Evolutionary conservation across 2,113 vertebrate species (phyloP), one percentile per base, ranked within the genome.

Genomic region (Myrmophylax atrothorax): DNA sequence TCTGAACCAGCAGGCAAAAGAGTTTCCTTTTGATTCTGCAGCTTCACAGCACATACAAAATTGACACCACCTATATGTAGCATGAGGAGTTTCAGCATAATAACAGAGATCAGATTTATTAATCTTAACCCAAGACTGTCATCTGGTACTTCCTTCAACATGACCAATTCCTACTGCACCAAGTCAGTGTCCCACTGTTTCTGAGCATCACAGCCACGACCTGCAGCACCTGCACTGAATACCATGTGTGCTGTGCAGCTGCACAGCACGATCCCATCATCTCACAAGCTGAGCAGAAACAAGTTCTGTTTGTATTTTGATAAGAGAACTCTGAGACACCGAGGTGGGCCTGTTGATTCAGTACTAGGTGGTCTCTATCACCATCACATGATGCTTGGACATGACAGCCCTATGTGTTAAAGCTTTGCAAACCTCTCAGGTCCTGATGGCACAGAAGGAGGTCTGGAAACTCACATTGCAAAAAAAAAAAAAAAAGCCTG

Each of bases 31-130:
- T 3, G 1, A 31, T 75, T 78, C 93, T 74, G 58, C 42, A 58
- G 49, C 72, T 85, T 84, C 4, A 1, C 79, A 78, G n/a, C 53
- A 66, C 6, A 11, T 10, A 58, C 9, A n/a, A 12, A 72, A 87
- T 67, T 7, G 12, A 66, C 42, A 14, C 12, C 0, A 5, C 40
- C 58, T 49, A 66, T 59, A 80, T 60, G 24, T 28, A 76, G 53
- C 37, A 60, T 2, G 15, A 40, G 26, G 31, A 72, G 17, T 25
- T 75, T 50, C 7, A 1, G 28, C 67, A 60, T 40, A 64, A 38
- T n/a, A 90, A 63, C 14, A 72, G 28, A 76, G 50, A 63, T 49
- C 49, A 77, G 72, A 74, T 88, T 69, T 69, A 84, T 77, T 92
- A 83, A 83, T 37, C 42, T 62, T 52, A 62, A 38, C 62, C 58